Conservation (phyloP, 2,888 invertebrate species). For the Bhutanitis thaidina region DNA sequence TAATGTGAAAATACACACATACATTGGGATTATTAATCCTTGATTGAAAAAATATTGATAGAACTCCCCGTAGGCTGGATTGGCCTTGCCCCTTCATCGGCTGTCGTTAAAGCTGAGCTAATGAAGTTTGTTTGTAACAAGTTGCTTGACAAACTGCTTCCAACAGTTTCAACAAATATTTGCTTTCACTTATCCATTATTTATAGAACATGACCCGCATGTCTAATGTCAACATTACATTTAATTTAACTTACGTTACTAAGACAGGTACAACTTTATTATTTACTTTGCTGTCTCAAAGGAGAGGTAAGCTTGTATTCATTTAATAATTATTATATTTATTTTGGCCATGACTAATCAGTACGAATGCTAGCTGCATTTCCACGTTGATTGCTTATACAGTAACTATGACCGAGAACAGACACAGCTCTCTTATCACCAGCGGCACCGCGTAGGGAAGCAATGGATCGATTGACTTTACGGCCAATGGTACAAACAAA, state of each 20-base stretch:
- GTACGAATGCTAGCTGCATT: too few relatives aligned
- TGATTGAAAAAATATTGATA: constrained; percentile 11
- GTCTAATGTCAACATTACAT: neutral
- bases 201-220: constrained; percentile 4
- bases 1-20: too few relatives aligned
- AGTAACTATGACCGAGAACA: too few relatives aligned
- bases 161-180: constrained; percentile 7
- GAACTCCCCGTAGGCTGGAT: neutral
- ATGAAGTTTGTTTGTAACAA: constrained; percentile 16
- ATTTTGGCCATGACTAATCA: too few relatives aligned
- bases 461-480: too few relatives aligned
- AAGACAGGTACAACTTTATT: neutral
- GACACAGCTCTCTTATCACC: too few relatives aligned
- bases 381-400: too few relatives aligned
- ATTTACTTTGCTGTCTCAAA: neutral
- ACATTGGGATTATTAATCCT: neutral
- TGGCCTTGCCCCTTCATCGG: neutral
- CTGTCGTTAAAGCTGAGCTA: constrained; percentile 13
- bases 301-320: too few relatives aligned
- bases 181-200: constrained; percentile 9
- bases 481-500: too few relatives aligned
- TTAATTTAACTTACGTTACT: neutral
- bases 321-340: too few relatives aligned
- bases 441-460: too few relatives aligned
- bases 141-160: constrained; percentile 5